These are phyloP conservation scores for Geothlypis trichas DNA, from an alignment of 2,113 vertebrate genomes.

Conservation along the genomic window DNA sequence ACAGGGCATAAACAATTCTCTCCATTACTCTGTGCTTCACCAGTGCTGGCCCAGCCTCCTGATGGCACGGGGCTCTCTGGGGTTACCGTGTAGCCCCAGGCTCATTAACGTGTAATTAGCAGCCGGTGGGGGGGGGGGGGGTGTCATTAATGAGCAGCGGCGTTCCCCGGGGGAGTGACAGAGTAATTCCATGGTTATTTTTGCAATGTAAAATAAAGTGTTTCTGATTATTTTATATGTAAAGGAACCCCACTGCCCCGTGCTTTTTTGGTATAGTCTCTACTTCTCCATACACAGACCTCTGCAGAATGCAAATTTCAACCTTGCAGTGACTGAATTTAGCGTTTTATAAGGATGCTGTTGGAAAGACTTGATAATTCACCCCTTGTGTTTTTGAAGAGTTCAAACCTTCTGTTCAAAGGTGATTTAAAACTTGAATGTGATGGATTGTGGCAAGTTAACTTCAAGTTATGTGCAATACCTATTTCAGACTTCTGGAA, in stretches of 20 bases:
- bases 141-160: conserved; percentile 70
- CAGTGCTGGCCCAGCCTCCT: conserved; percentile 67
- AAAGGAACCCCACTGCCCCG: conserved; percentile 84
- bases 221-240: conserved; percentile 89
- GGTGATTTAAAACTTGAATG: conserved; percentile 99
- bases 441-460: conserved; percentile 99
- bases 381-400: conserved; percentile 96
- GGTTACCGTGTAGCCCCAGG: conserved; percentile 78
- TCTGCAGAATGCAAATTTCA: conserved; percentile 93
- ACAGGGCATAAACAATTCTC: conserved; percentile 83
- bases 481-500: conserved; percentile 98
- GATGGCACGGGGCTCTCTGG: conserved; percentile 69
- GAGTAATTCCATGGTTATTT: conserved; percentile 86
- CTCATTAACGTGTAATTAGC: conserved; percentile 73
- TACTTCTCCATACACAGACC: conserved; percentile 97
- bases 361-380: conserved; percentile 96
- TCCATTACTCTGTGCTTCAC: conserved; percentile 77
- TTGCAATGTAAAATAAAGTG: conserved; percentile 86
- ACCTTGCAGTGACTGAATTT: conserved; percentile 92
- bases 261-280: conserved; percentile 88
- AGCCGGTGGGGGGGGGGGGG: conserved; percentile 66
- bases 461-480: conserved; percentile 99
- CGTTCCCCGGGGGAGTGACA: conserved; percentile 78
- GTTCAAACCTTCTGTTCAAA: conserved; percentile 89
- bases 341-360: conserved; percentile 92